Conservation (phyloP, 2,113 vertebrate genomes). For the Pluvialis apricaria region DNA sequence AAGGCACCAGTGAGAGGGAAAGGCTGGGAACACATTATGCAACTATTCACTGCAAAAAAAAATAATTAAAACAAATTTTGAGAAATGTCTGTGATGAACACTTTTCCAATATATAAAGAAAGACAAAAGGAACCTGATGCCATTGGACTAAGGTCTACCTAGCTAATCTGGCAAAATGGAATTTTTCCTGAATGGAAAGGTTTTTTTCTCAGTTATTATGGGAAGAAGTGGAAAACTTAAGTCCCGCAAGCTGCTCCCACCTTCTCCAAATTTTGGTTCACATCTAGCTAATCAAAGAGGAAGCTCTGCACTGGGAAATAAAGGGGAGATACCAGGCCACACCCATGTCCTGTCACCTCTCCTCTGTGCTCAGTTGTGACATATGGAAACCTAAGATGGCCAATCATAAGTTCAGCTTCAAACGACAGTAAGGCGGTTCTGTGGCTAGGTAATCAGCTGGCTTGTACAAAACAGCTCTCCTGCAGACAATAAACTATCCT, state of each 20-base stretch:
- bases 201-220: not conserved
- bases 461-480: not conserved
- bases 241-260: not conserved
- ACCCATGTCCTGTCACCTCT: not conserved
- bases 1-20: constrained; percentile 23
- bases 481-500: not conserved
- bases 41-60: not conserved
- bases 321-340: not conserved
- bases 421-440: not conserved
- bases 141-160: not conserved
- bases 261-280: not conserved
- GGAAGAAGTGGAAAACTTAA: not conserved
- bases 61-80: not conserved
- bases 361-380: not conserved
- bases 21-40: not conserved
- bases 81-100: not conserved
- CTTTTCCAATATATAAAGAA: not conserved
- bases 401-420: not conserved
- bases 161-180: not conserved
- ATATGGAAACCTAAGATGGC: not conserved
- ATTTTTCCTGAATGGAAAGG: not conserved
- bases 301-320: not conserved
- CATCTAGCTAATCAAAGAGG: not conserved
- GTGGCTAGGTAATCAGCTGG: not conserved
- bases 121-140: not conserved